Percentiles rank a stretch among this genome's conserved stretches.
phyloP scores from a whole-genome alignment of 2,113 vertebrate species.

The Nothocercus nigrocapillus region DNA sequence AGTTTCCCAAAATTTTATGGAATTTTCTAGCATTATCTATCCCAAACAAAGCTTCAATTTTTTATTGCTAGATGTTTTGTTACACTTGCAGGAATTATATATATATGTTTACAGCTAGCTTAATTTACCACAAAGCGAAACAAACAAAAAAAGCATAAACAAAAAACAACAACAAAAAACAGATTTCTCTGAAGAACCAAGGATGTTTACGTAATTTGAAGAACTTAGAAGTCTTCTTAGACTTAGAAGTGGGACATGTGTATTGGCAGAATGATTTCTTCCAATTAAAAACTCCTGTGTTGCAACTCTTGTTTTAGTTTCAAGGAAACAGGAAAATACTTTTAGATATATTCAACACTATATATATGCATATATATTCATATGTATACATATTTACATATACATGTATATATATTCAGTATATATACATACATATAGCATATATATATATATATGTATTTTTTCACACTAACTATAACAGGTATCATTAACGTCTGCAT shows the following conservation, averaged over 20 bases:
- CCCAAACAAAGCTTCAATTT: not conserved
- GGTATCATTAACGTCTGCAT: not conserved
- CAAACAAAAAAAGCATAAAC: not conserved
- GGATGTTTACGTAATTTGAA: not conserved
- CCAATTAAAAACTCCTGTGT: not conserved
- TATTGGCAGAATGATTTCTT: not conserved
- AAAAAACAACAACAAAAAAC: not conserved
- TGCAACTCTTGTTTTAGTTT: not conserved
- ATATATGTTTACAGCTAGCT: not conserved
- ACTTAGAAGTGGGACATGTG: not conserved
- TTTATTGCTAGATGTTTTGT: not conserved
- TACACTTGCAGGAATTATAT: not conserved
- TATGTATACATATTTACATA: too few relatives aligned
- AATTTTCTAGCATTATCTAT: not conserved
- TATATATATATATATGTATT: too few relatives aligned
- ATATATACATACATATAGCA: too few relatives aligned
- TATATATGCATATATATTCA: too few relatives aligned
- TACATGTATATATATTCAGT: too few relatives aligned
- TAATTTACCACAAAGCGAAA: not conserved
- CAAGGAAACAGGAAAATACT: not conserved
- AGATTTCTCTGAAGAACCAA: not conserved
- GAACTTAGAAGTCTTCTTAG: too few relatives aligned
- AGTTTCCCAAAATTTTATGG: not conserved
- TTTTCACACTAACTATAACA: not conserved
- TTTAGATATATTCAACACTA: not conserved